Percentiles rank a stretch among this genome's conserved stretches.
phyloP scores from a whole-genome alignment of 2,888 invertebrate genomes.

The Dorcus hopei region DNA sequence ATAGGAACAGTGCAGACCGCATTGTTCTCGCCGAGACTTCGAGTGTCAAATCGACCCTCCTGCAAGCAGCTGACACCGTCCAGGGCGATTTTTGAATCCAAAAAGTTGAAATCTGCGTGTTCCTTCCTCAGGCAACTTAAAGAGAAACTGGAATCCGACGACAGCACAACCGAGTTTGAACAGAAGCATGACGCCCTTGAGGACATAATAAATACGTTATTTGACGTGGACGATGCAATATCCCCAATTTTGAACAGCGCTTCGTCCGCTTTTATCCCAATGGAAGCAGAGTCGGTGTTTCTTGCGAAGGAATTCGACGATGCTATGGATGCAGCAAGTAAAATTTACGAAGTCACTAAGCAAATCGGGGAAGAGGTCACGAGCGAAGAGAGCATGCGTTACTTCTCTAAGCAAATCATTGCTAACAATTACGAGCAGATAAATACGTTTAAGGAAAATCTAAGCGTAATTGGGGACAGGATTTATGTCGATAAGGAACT shows the following conservation, averaged over 20 bases:
- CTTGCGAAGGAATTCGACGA: constrained; percentile 8
- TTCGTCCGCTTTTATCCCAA: not conserved
- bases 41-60: not conserved
- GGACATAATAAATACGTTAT: constrained; percentile 5
- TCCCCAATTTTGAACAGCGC: constrained; percentile 7
- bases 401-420: constrained; percentile 11
- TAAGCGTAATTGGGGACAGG: constrained; percentile 7
- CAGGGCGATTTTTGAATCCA: constrained; percentile 12
- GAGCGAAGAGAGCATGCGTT: constrained; percentile 1
- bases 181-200: not conserved
- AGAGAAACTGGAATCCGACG: constrained; percentile 8
- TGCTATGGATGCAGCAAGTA: constrained; percentile 11
- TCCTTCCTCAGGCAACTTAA: constrained; percentile 9
- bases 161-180: not conserved
- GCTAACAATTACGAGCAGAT: constrained; percentile 8
- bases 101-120: constrained; percentile 9
- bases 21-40: no score
- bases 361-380: not conserved
- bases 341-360: constrained; percentile 7
- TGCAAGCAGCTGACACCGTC: constrained; percentile 3
- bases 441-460: constrained; percentile 1
- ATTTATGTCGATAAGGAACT: constrained; percentile 26
- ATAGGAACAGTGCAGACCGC: no score
- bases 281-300: constrained; percentile 1
- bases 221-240: constrained; percentile 13